Conservation (phyloP, 2,797 vertebrate species). For the Sardinella longiceps region DNA sequence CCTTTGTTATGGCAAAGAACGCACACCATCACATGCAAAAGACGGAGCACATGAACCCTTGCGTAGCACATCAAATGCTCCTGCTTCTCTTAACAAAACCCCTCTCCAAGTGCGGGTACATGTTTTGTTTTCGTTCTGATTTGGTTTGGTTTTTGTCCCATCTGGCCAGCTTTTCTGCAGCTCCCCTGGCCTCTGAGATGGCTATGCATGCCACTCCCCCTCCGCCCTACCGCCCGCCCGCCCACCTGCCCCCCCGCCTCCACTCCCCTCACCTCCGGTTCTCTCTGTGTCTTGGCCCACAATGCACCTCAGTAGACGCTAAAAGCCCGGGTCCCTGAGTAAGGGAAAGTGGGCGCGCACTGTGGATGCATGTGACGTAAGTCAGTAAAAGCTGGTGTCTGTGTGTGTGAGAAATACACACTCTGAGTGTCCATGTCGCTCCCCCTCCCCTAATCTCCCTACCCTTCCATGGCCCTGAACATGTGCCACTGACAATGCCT, state of each 20-base stretch:
- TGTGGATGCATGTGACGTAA: conserved; percentile 94
- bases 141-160: conserved; percentile 40
- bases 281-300: conserved; percentile 66
- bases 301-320: conserved; percentile 73
- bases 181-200: conserved; percentile 57
- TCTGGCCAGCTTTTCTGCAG: conserved; percentile 64
- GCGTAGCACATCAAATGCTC: background rate
- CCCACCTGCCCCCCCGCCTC: too few species aligned
- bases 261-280: conserved; percentile 42
- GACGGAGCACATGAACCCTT: background rate
- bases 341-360: conserved; percentile 55
- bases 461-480: conserved; percentile 47
- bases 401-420: conserved; percentile 90
- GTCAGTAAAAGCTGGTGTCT: conserved; percentile 84
- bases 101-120: background rate
- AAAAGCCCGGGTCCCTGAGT: conserved; percentile 52
- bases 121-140: conserved; percentile 28
- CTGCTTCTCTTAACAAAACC: background rate
- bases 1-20: background rate
- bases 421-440: conserved; percentile 97
- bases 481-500: conserved; percentile 66
- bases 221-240: too few species aligned
- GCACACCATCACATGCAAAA: background rate
- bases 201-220: conserved; percentile 72
- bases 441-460: conserved; percentile 64